Percentiles rank a stretch among this genome's conserved stretches.
Evolutionary conservation across 2,888 invertebrate species (phyloP).

Genomic region (Thera britannica): DNA sequence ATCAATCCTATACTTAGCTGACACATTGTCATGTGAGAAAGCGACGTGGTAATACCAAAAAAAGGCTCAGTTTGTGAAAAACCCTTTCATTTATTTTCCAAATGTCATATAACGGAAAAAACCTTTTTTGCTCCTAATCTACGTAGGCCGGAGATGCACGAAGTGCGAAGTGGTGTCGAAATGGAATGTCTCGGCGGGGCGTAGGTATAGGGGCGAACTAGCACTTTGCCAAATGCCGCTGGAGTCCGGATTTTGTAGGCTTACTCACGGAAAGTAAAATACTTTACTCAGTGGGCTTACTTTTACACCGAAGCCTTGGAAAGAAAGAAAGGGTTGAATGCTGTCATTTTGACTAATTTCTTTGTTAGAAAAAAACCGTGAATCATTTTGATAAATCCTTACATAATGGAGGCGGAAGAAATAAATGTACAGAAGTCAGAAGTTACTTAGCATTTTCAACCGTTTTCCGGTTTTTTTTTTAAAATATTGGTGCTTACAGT

Average conservation of each 20-base stretch:
- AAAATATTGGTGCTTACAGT: too few species aligned
- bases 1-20: too few species aligned
- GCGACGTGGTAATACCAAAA: not conserved
- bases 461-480: too few species aligned
- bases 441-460: too few species aligned
- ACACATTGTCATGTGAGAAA: too few species aligned
- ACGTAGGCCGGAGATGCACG: slow-evolving; percentile 49
- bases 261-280: slow-evolving; percentile 5
- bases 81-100: not conserved
- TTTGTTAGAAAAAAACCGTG: not conserved
- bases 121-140: slow-evolving; percentile 30
- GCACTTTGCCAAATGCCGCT: slow-evolving; percentile 77
- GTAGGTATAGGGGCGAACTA: slow-evolving; percentile 55
- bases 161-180: slow-evolving; percentile 78
- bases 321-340: slow-evolving; percentile 15
- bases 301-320: slow-evolving; percentile 50
- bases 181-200: slow-evolving; percentile 68
- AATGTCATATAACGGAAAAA: slow-evolving; percentile 17
- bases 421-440: too few species aligned
- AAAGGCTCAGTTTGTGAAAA: not conserved
- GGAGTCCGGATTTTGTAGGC: slow-evolving; percentile 72
- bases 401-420: too few species aligned
- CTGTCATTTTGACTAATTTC: not conserved
- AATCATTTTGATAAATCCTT: too few species aligned
- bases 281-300: slow-evolving; percentile 38